phyloP scores from a whole-genome alignment of 2,888 invertebrate species.

The Andrena minutula region DNA sequence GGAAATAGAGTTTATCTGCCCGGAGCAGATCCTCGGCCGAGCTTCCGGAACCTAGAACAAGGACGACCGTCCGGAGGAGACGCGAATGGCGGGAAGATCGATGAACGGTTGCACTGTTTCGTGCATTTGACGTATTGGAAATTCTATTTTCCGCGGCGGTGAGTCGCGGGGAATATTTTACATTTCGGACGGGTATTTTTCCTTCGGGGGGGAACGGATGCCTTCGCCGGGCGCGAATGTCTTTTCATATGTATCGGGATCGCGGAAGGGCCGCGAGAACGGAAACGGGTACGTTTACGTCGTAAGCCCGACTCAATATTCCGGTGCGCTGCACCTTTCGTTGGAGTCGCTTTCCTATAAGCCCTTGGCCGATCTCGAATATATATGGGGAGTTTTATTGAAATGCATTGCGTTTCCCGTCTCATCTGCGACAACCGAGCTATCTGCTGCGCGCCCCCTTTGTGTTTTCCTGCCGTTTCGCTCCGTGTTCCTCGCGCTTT shows the following conservation, averaged over 20 bases:
- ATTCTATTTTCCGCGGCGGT: slow-evolving; percentile 71
- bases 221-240: slow-evolving; percentile 41
- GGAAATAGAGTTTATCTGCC: background rate
- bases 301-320: slow-evolving; percentile 62
- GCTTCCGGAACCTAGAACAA: background rate
- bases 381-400: slow-evolving; percentile 65
- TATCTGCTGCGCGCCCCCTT: slow-evolving; percentile 4
- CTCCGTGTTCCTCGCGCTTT: background rate
- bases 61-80: slow-evolving; percentile 5
- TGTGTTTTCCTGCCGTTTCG: slow-evolving; percentile 33
- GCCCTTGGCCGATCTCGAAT: slow-evolving; percentile 64
- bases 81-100: slow-evolving; percentile 50
- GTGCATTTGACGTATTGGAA: slow-evolving; percentile 65
- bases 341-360: slow-evolving; percentile 62
- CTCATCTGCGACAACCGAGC: slow-evolving; percentile 45
- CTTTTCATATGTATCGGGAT: slow-evolving; percentile 48
- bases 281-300: slow-evolving; percentile 59
- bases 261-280: slow-evolving; percentile 48
- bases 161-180: slow-evolving; percentile 64
- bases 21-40: background rate
- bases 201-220: slow-evolving; percentile 18
- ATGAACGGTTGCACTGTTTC: slow-evolving; percentile 57
- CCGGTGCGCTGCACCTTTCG: slow-evolving; percentile 52
- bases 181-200: slow-evolving; percentile 58
- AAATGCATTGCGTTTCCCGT: slow-evolving; percentile 60